Base-by-base conservation (phyloP, 2,113 vertebrate genomes). In the Nannobrachium achirus region DNA sequence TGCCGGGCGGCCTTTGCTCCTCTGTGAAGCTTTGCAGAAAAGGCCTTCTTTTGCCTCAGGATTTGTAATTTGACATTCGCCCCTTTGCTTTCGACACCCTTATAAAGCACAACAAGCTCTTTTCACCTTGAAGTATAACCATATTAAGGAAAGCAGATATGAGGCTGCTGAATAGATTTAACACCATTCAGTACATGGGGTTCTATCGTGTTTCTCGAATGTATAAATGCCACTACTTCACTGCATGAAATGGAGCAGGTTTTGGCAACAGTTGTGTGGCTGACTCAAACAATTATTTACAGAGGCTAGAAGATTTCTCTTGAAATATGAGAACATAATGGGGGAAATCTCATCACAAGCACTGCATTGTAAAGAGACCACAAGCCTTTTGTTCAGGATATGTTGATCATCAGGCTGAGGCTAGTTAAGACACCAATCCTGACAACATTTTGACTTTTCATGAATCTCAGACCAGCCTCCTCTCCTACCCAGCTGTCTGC, bases 401-500 rank as follows among this genome's bases (percentile, higher is more conserved):
- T 66, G 57, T 38, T 78, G 56, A 56, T 50, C 48, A 15, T 10
- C n/a, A n/a, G n/a, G n/a, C n/a, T n/a, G 7, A 10, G 77, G 73
- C 80, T 69, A 58, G 78, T 71, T 81, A 85, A 82, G 59, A 76
- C 3, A 72, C 38, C 38, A 78, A 58, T 80, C 74, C 80, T 48
- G 71, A 73, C 75, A 53, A 78, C 63, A 77, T 0, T 13, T 48
- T 52, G 74, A 70, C 53, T 61, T 49, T 61, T 60, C 83, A 52
- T 58, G 40, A 63, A 76, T 81, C 56, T 72, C 70, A 63, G 67
- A 73, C 82, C 83, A 73, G 75, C 80, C 38, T 38, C 14, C 56
- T 20, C 18, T 20, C 19, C 58, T 42, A 42, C 62, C 76, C 73
- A 71, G 66, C 64, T 73, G 48, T 71, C 62, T 65, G 79, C 20